A percentile compares a stretch with the other conserved stretches of the same genome.
Evolutionary conservation across 2,797 vertebrate species (phyloP).

Genomic region (Notamacropus eugenii): DNA sequence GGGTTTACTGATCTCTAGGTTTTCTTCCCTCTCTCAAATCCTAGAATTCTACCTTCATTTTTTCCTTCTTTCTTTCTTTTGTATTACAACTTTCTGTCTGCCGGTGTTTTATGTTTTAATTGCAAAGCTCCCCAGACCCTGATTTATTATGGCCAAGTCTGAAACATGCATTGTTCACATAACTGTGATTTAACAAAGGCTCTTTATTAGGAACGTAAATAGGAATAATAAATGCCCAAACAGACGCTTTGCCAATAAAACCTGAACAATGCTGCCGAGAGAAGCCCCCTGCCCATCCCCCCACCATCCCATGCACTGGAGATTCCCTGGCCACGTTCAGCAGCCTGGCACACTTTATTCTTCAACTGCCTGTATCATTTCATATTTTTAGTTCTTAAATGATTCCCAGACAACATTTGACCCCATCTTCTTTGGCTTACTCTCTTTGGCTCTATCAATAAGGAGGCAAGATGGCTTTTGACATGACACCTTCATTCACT

Average conservation of each 20-base stretch:
- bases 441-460: conserved; percentile 9
- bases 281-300: conserved; percentile 26
- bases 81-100: conserved; percentile 6
- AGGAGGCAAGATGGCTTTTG: not conserved
- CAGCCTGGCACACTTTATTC: conserved; percentile 19
- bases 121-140: not conserved
- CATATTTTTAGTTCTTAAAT: conserved; percentile 49
- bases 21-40: not conserved
- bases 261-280: conserved; percentile 66
- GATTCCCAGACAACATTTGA: not conserved
- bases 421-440: not conserved
- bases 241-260: conserved; percentile 75
- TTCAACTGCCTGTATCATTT: conserved; percentile 47
- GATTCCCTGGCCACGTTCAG: not conserved
- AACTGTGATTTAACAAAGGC: conserved; percentile 70
- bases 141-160: conserved; percentile 69
- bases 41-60: not conserved
- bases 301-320: not conserved
- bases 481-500: not conserved
- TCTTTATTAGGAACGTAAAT: conserved; percentile 79
- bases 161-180: conserved; percentile 65
- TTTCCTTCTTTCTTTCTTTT: not conserved
- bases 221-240: conserved; percentile 67
- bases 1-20: not conserved
- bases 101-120: not conserved